These are phyloP conservation scores for Archegozetes longisetosus DNA, from an alignment of 1,140 invertebrate species.

Conservation along the genomic window DNA sequence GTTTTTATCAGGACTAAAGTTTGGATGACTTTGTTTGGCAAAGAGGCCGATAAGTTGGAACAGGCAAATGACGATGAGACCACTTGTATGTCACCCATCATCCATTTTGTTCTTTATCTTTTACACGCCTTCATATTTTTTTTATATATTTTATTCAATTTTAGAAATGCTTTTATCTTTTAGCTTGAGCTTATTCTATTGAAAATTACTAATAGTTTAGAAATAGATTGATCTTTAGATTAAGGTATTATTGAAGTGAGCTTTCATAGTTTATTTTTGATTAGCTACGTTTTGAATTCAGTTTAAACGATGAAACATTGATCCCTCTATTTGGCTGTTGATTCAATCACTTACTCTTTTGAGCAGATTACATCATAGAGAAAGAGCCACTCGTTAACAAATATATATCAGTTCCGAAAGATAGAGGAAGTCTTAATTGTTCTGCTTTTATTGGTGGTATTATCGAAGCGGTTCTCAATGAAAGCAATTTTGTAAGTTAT, in stretches of 20 bases:
- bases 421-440: slow-evolving; percentile 86
- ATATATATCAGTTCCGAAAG: slow-evolving; percentile 94
- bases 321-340: not conserved
- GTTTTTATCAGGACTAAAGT: slow-evolving; percentile 89
- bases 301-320: not conserved
- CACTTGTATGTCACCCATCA: slow-evolving; percentile 20
- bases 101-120: slow-evolving; percentile 15
- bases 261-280: no score
- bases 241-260: no score
- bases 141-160: slow-evolving; percentile 2
- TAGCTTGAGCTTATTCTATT: no score
- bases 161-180: slow-evolving; percentile 2
- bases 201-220: no score
- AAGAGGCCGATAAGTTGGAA: slow-evolving; percentile 95
- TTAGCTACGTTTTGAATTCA: no score
- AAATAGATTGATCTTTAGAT: no score
- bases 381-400: slow-evolving; percentile 92
- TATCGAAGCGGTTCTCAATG: slow-evolving; percentile 83
- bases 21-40: slow-evolving; percentile 94
- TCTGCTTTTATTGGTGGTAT: slow-evolving; percentile 97
- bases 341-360: not conserved
- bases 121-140: no score
- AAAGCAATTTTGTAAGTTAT: slow-evolving; percentile 81
- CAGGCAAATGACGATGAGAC: slow-evolving; percentile 92
- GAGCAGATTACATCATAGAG: slow-evolving; percentile 80